Base-by-base conservation (phyloP, 2,797 vertebrate genomes). In the Sarcophilus harrisii region DNA sequence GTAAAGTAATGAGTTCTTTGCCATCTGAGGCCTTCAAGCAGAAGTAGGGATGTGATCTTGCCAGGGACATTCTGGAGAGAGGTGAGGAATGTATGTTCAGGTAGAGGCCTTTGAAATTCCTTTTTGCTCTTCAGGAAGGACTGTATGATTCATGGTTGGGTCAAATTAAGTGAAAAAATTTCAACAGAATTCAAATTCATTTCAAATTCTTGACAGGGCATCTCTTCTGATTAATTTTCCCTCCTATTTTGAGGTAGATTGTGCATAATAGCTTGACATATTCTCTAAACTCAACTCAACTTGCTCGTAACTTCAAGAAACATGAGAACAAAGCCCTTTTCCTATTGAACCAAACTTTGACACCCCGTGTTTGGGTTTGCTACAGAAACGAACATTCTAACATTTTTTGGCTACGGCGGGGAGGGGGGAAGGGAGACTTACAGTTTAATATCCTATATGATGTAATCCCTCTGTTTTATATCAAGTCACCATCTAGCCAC, bases 331-430 rank as follows among this genome's bases (percentile, higher is more conserved):
- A 32, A 54, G 52, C 52, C 45, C 81, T 62, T 96, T 62, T 28
- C 28, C 57, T 38, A 90, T 49, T 57, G n/a, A 89, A 8, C 55
- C 24, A n/a, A 32, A 9, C 92, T 57, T 24, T 28, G 91, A 92
- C 55, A 29, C 52, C 2, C 0, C 11, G 38, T 38, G 58, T 38
- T 55, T 45, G 30, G 57, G 58, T 32, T 55, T 52, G 73, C 91
- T 58, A 10, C 3, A 0, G 32, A 57, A 62, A 90, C 27, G 58
- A 90, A 5, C 73, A n/a, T 5, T 38, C 55, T 27, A 52, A 16
- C n/a, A 13, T 5, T 0, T 14, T 6, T 2, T 10, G 12, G 27
- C 29, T 45, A 13, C 1, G 0, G 1, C n/a, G 45, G 62, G 55
- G 0, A 0, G 8, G 1, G 10, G 10, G 1, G 5, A 45, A 81